phyloP scores from a whole-genome alignment of 1,140 invertebrate genomes.

The Lordiphosa mommai region DNA sequence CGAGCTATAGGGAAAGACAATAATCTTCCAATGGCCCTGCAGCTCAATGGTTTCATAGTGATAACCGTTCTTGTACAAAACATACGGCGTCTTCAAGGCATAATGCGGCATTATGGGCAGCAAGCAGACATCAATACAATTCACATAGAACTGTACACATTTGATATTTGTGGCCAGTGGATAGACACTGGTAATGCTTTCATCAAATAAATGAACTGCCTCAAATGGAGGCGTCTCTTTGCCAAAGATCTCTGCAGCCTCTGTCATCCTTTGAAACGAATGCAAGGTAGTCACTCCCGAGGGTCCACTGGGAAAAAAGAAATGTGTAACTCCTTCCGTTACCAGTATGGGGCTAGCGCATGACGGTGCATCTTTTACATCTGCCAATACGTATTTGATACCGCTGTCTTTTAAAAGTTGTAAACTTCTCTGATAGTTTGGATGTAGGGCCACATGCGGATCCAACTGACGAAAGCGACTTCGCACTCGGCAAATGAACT shows the following conservation, averaged over 20 bases:
- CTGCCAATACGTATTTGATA: constrained; percentile 38
- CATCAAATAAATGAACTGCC: constrained; percentile 38
- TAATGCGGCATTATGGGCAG: constrained; percentile 38
- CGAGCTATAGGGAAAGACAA: constrained; percentile 37
- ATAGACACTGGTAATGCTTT: constrained; percentile 33
- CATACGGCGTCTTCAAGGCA: not conserved
- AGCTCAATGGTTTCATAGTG: constrained; percentile 45
- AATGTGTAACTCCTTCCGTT: constrained; percentile 31
- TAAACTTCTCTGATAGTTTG: constrained; percentile 25
- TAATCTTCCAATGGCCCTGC: constrained; percentile 31
- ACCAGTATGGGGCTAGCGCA: constrained; percentile 55
- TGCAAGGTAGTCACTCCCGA: constrained; percentile 41
- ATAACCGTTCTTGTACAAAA: constrained; percentile 32
- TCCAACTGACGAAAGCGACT: constrained; percentile 46
- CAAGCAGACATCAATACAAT: constrained; percentile 43
- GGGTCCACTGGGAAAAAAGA: constrained; percentile 42
- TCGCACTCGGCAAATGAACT: constrained; percentile 38
- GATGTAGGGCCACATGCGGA: constrained; percentile 51
- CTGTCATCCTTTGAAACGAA: constrained; percentile 10
- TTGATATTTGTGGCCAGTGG: constrained; percentile 10
- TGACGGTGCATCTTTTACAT: constrained; percentile 29
- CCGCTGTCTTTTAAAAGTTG: constrained; percentile 13
- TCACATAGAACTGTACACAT: constrained; percentile 46
- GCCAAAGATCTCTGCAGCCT: constrained; percentile 11
- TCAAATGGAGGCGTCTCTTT: constrained; percentile 33